Evolutionary conservation across 2,113 vertebrate genomes (phyloP).

Genomic region (Entelurus aequoreus): DNA sequence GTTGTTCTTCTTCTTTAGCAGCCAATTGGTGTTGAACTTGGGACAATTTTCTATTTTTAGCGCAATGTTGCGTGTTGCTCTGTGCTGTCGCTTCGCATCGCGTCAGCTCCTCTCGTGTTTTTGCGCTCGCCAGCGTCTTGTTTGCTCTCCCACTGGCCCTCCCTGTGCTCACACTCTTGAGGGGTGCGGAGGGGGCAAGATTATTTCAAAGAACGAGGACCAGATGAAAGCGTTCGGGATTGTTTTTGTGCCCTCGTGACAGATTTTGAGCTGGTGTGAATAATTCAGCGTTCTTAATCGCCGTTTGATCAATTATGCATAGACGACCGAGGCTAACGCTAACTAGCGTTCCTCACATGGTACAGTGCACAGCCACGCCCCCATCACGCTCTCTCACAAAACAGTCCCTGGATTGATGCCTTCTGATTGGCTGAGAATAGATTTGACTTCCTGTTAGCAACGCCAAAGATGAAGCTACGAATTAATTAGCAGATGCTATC

Average conservation of each 20-base stretch:
- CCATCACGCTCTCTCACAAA: too few species aligned
- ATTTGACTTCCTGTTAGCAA: too few species aligned
- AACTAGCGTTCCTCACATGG: too few species aligned
- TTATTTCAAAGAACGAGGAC: background rate
- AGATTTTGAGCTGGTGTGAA: conserved; percentile 1
- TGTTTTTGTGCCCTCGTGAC: background rate
- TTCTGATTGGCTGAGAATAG: too few species aligned
- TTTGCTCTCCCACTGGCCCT: background rate
- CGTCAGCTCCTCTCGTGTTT: background rate
- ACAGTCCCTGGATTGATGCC: too few species aligned
- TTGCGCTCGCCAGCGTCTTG: background rate
- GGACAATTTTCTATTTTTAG: conserved; percentile 2
- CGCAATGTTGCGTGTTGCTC: background rate
- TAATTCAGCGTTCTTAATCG: conserved; percentile 2
- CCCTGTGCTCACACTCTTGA: background rate
- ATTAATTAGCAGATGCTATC: too few species aligned
- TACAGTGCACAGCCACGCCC: too few species aligned
- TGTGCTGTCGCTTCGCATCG: conserved; percentile 1
- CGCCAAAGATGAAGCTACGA: too few species aligned
- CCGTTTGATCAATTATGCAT: background rate
- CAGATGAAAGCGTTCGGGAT: background rate
- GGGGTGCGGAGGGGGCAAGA: background rate
- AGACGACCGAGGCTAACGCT: too few species aligned
- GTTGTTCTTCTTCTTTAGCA: background rate
- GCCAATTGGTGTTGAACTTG: background rate